These are phyloP conservation scores for Drosophila virilis DNA, from an alignment of 1,140 invertebrate species.

Conservation along the genomic window DNA sequence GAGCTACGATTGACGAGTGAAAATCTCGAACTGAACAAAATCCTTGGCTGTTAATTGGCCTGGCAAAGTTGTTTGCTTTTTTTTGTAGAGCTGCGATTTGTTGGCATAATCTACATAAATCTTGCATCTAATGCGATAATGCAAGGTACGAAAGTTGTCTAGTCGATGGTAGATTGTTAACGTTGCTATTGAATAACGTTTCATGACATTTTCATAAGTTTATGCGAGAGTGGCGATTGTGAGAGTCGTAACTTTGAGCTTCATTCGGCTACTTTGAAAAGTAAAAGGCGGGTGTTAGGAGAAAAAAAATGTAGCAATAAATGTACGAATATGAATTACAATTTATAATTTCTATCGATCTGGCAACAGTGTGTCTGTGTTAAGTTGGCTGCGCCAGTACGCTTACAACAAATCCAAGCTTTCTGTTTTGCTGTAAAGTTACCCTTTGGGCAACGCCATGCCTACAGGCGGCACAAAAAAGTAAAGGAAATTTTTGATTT, in stretches of 20 bases:
- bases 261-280: not conserved
- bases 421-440: too few relatives aligned
- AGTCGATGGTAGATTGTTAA: conserved; percentile 15
- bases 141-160: conserved; percentile 27
- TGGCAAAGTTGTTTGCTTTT: not conserved
- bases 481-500: not conserved
- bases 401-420: too few relatives aligned
- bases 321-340: not conserved
- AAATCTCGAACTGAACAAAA: conserved; percentile 20
- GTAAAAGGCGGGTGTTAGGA: not conserved
- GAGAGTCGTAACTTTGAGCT: not conserved
- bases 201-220: conserved; percentile 14
- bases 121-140: conserved; percentile 23
- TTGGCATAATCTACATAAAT: conserved; percentile 34
- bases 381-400: not conserved
- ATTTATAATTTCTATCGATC: not conserved
- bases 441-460: not conserved
- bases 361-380: not conserved
- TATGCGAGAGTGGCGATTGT: not conserved
- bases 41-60: conserved; percentile 39
- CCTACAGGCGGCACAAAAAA: too few relatives aligned
- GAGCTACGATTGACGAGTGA: conserved; percentile 22
- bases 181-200: conserved; percentile 10
- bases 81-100: conserved; percentile 17
- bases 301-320: not conserved